Evolutionary conservation across 2,113 vertebrate genomes (phyloP), one percentile per base, ranked within the genome.

Genomic region (Leucopsar rothschildi): DNA sequence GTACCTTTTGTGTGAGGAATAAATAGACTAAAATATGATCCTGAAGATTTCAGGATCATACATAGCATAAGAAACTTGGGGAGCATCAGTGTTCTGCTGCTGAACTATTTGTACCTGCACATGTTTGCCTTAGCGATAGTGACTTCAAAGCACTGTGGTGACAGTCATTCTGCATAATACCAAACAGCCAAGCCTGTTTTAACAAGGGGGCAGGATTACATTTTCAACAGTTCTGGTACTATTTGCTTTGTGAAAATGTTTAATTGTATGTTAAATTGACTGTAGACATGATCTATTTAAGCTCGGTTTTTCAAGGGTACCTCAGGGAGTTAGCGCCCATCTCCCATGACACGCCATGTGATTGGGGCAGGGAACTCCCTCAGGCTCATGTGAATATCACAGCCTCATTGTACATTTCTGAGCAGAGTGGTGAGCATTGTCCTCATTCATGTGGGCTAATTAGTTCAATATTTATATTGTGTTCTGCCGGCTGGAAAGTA

Each of bases 261-360:
- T 95, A 95, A 97, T 97, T 97, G 87, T 95, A 90, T 88, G 92
- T 78, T 95, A 94, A 97, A 95, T 94, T 87, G 75, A 90, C 82
- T 88, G 75, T 59, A 93, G 93, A 90, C 96, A 95, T 35, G 87
- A 94, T 91, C 91, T 92, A 45, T 88, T 92, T 91, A 92, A 82
- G 84, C 78, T 92, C 1, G 9, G 17, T 66, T 97, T 95, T 90
- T 90, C 88, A 55, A 81, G 76, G 69, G 64, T 86, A 90, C 91
- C 88, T 77, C 79, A 40, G 95, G 86, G 92, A 95, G 59, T 83
- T 66, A 47, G 24, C 1, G 0, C 71, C 80, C 82, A 88, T 64
- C 72, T 81, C 64, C 68, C 0, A 0, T 86, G 78, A 93, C 79
- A 92, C 0, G 1, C 23, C 4, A 5, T 21, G 25, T 75, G 90